These are phyloP conservation scores for Oedothorax gibbosus DNA, from an alignment of 1,140 invertebrate genomes.

Conservation along the genomic window DNA sequence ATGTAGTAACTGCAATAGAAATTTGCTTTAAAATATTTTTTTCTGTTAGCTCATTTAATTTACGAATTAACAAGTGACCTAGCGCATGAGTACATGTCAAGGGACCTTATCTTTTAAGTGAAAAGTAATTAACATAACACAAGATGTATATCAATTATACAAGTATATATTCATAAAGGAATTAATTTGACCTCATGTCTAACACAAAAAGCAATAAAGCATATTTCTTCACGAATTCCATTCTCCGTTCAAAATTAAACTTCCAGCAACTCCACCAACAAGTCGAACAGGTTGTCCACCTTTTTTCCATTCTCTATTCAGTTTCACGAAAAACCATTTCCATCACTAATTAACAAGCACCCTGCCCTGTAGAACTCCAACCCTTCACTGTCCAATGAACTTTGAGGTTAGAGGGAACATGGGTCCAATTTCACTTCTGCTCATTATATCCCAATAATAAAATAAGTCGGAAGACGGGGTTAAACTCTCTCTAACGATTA, in stretches of 20 bases:
- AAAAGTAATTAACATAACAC: too few relatives aligned
- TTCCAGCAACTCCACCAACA: not conserved
- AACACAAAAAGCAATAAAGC: not conserved
- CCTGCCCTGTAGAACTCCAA: slow-evolving; percentile 2
- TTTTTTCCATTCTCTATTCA: not conserved
- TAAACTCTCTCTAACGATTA: not conserved
- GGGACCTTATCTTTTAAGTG: too few relatives aligned
- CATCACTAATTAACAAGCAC: slow-evolving; percentile 17
- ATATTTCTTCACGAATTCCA: slow-evolving; percentile 29
- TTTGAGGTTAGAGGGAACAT: slow-evolving; percentile 11
- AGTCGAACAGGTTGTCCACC: too few relatives aligned
- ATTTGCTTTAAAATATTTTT: too few relatives aligned
- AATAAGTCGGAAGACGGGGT: too few relatives aligned
- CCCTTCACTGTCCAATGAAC: slow-evolving; percentile 18
- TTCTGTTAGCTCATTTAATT: too few relatives aligned
- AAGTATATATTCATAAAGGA: too few relatives aligned
- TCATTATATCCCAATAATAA: not conserved
- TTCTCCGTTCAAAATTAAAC: not conserved
- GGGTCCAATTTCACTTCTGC: not conserved
- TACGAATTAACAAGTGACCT: too few relatives aligned
- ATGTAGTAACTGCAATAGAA: too few relatives aligned
- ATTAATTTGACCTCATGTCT: too few relatives aligned
- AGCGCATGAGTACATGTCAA: too few relatives aligned
- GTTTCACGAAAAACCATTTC: slow-evolving; percentile 11
- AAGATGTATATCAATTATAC: too few relatives aligned